Percentiles rank a stretch among this genome's conserved stretches.
Conservation (phyloP, 2,113 vertebrate species). For the Sarotherodon lohbergeri region DNA sequence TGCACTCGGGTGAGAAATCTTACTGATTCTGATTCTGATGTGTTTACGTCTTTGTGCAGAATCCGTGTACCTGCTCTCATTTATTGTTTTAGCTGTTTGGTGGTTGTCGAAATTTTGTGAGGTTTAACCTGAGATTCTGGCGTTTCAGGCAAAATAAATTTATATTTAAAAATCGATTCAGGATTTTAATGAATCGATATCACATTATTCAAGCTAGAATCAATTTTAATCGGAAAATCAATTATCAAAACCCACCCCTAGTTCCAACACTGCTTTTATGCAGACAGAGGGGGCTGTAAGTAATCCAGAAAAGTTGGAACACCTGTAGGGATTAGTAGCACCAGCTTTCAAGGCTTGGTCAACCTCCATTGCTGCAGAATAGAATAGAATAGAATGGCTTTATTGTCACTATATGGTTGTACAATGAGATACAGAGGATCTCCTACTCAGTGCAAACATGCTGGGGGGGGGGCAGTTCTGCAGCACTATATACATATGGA, state of each 20-base stretch:
- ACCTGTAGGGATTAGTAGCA: not conserved
- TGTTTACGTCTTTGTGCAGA: not conserved
- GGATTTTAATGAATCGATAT: not conserved
- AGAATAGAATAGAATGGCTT: too few relatives aligned
- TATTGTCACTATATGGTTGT: too few relatives aligned
- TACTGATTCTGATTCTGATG: not conserved
- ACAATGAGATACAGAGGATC: too few relatives aligned
- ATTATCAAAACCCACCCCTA: not conserved
- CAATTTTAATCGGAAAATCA: rapidly evolving
- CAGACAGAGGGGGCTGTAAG: not conserved
- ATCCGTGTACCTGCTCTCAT: rapidly evolving
- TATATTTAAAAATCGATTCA: not conserved
- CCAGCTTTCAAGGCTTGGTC: not conserved
- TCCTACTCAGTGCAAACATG: too few relatives aligned
- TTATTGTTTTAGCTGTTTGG: not conserved
- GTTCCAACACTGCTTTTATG: not conserved
- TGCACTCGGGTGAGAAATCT: too few relatives aligned
- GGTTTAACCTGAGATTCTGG: not conserved
- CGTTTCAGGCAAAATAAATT: not conserved
- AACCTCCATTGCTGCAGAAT: not conserved
- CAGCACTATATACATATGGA: too few relatives aligned
- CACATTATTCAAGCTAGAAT: not conserved
- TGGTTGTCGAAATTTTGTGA: not conserved
- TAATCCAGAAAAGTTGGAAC: not conserved
- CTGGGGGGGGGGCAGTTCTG: too few relatives aligned